phyloP scores from a whole-genome alignment of 2,113 vertebrate species.

The Rhinolophus sinicus region DNA sequence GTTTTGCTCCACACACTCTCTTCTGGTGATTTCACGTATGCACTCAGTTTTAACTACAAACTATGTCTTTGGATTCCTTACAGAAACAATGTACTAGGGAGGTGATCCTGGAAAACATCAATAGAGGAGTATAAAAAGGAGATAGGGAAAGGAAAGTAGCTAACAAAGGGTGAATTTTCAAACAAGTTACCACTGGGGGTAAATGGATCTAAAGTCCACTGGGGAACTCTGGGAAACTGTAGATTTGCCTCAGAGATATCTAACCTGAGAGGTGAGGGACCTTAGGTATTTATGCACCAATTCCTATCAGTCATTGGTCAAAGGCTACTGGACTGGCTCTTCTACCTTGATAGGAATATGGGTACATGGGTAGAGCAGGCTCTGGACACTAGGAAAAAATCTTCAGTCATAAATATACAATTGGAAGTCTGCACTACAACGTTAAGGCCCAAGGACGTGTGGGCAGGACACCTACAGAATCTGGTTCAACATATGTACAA shows the following conservation, averaged over 20 bases:
- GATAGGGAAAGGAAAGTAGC: neutral
- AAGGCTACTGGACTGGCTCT: neutral
- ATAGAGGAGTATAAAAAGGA: neutral
- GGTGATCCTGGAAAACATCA: neutral
- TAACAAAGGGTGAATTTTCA: neutral
- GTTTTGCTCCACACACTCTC: neutral
- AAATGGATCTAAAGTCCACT: neutral
- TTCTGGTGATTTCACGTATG: neutral
- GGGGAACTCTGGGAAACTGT: neutral
- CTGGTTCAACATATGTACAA: neutral
- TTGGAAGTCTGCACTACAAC: neutral
- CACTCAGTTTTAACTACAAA: neutral
- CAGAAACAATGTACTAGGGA: neutral
- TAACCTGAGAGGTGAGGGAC: neutral
- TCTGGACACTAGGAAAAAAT: conserved; percentile 8
- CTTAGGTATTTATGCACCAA: neutral
- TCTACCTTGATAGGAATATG: neutral
- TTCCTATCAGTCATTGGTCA: neutral
- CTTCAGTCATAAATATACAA: neutral
- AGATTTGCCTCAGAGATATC: neutral
- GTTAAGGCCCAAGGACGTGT: neutral
- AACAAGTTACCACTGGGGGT: neutral
- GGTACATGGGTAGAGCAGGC: neutral
- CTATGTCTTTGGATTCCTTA: neutral
- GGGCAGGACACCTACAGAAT: neutral